Conservation (phyloP, 1,140 invertebrate species). For the Diachasmimorpha longicaudata region DNA sequence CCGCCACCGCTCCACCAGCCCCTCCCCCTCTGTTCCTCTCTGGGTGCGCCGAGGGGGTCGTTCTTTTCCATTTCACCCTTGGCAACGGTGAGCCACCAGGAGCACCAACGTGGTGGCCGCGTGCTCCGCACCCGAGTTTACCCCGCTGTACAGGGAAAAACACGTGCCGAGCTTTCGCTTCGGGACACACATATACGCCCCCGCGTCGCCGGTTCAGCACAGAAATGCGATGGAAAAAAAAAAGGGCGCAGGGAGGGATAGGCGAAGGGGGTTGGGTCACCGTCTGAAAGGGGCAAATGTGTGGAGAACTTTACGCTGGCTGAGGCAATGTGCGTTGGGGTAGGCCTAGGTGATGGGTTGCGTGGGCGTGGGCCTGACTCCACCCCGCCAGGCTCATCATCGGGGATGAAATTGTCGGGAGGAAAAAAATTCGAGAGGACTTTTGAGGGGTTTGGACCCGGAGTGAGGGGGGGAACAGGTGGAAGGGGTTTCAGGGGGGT, state of each 20-base stretch:
- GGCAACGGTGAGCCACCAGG: background rate
- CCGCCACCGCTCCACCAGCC: background rate
- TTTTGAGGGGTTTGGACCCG: background rate
- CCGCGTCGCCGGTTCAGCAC: constrained; percentile 25
- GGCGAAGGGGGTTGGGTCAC: constrained; percentile 8
- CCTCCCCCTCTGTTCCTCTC: background rate
- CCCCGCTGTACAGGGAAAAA: constrained; percentile 31
- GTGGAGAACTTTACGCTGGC: constrained; percentile 30
- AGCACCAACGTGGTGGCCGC: background rate
- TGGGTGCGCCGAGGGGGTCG: background rate
- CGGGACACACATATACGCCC: constrained; percentile 44
- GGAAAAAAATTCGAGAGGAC: too few relatives aligned
- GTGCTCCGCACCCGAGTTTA: constrained; percentile 33
- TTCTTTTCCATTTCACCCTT: constrained; percentile 23
- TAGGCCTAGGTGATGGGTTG: constrained; percentile 53
- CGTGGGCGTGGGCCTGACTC: constrained; percentile 59
- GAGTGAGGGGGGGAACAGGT: too few relatives aligned
- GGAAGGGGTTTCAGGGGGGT: too few relatives aligned
- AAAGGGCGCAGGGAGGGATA: background rate
- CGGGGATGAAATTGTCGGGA: constrained; percentile 27
- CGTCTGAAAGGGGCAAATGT: constrained; percentile 24
- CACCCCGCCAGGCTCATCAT: constrained; percentile 55
- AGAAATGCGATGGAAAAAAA: background rate
- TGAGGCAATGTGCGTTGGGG: constrained; percentile 44
- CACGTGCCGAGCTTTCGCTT: constrained; percentile 39